These are phyloP conservation scores for Zaprionus kolodkinae DNA, from an alignment of 1,140 invertebrate genomes.

Conservation along the genomic window DNA sequence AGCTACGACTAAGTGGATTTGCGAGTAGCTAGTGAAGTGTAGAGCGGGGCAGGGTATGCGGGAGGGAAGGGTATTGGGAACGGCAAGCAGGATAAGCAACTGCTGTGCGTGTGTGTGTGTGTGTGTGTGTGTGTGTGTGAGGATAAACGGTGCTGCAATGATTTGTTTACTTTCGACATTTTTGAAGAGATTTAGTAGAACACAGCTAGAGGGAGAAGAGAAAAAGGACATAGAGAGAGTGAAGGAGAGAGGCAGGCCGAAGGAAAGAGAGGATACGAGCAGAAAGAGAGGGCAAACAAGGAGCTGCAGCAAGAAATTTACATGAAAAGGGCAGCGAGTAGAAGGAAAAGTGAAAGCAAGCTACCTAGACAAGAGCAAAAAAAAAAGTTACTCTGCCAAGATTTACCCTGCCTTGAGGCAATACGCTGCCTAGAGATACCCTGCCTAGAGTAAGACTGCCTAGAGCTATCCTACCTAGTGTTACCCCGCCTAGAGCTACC, in stretches of 20 bases:
- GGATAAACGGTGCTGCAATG: slow-evolving; percentile 75
- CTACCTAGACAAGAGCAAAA: slow-evolving; percentile 1
- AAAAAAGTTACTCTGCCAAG: not conserved
- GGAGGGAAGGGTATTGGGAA: slow-evolving; percentile 5
- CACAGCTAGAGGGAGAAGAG: slow-evolving; percentile 4
- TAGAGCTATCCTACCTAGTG: too few relatives aligned
- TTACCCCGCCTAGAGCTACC: too few relatives aligned
- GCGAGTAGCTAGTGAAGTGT: slow-evolving; percentile 24
- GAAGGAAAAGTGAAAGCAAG: slow-evolving; percentile 26
- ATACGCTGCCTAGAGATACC: too few relatives aligned
- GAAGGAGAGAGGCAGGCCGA: slow-evolving; percentile 59
- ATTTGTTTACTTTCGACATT: slow-evolving; percentile 83
- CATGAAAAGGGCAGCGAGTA: slow-evolving; percentile 39
- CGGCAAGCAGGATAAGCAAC: slow-evolving; percentile 49
- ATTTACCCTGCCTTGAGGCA: too few relatives aligned
- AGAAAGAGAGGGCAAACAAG: slow-evolving; percentile 16
- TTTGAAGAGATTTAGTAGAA: slow-evolving; percentile 67
- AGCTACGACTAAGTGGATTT: slow-evolving; percentile 72
- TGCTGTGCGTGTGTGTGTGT: not conserved
- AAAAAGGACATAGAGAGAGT: slow-evolving; percentile 14
- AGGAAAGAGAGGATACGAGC: not conserved
- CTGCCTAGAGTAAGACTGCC: too few relatives aligned
- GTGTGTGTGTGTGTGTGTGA: slow-evolving; percentile 11
- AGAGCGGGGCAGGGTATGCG: not conserved
- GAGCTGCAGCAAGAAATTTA: slow-evolving; percentile 52